These are phyloP conservation scores for Thereva unica DNA, from an alignment of 2,888 invertebrate species.

Conservation along the genomic window DNA sequence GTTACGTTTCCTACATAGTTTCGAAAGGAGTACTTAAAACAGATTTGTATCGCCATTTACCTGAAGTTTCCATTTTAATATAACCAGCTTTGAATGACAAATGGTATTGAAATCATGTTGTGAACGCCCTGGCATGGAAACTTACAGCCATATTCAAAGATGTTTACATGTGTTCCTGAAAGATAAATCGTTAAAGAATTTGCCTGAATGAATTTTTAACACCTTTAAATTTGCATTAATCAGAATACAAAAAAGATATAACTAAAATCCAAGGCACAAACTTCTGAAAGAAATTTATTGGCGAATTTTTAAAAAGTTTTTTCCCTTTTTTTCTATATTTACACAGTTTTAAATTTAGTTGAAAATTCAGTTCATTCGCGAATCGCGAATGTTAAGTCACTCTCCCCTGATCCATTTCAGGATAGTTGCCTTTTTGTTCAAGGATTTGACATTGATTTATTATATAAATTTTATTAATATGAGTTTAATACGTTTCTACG, in stretches of 20 bases:
- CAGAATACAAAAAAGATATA: conserved; percentile 14
- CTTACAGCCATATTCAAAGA: conserved; percentile 23
- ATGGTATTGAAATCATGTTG: conserved; percentile 22
- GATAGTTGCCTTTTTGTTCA: conserved; percentile 26
- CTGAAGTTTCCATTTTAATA: too few relatives aligned
- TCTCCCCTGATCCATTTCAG: conserved; percentile 31
- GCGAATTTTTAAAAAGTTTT: conserved; percentile 27
- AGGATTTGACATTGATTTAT: conserved; percentile 40
- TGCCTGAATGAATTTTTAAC: conserved; percentile 40
- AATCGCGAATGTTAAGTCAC: conserved; percentile 19
- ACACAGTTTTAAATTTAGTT: not conserved
- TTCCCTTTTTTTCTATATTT: not conserved
- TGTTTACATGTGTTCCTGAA: conserved; percentile 39
- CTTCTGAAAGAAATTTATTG: conserved; percentile 35
- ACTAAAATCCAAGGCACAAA: conserved; percentile 1
- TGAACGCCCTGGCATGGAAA: conserved; percentile 2
- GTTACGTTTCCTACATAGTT: too few relatives aligned
- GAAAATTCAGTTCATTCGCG: too few relatives aligned
- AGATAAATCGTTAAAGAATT: conserved; percentile 40
- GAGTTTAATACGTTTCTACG: conserved; percentile 37
- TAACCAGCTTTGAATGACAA: not conserved
- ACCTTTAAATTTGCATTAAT: conserved; percentile 41
- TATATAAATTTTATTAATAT: conserved; percentile 40
- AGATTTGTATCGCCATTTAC: too few relatives aligned
- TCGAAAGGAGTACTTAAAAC: too few relatives aligned